Base-by-base conservation (phyloP, 2,888 invertebrate genomes). In the Eucriotettix oculatus region DNA sequence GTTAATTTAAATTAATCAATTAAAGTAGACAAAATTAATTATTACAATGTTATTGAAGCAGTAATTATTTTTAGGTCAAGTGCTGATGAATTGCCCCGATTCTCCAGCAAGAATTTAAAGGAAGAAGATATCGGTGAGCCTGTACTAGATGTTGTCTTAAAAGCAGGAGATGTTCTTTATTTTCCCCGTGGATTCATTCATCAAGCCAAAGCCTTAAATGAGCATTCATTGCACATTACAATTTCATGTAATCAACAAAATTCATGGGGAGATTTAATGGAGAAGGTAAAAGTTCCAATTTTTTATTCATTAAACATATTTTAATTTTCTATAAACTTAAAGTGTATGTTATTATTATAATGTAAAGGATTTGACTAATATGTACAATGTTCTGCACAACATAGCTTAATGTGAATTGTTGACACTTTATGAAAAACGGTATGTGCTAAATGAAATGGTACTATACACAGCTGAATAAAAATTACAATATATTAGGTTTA, bases 151-250 rank as follows among this genome's bases (percentile, higher is more conserved):
- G 80, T 86, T 0, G 79, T 84, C 0, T 73, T 97, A 56, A 79
- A 86, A 69, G 84, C 92, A 9, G 96, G 96, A 0, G 97, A 97
- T 72, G 71, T 97, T 67, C 76, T 99, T 0, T 99, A 98, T 72
- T 91, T 98, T 69, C 98, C 98, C 0, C 79, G 91, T 58, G 92
- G 92, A 60, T 85, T 82, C 40, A 89, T 92, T 59, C 92, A 92
- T 71, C 90, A 95, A 75, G 95, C 87, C 1, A 76, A 80, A 59
- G 89, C 94, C 0, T 79, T 86, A 63, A 84, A 86, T 44, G 77
- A 79, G 42, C 95, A 98, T 75, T 97, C 97, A 1, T 78, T 98
- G 3, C 98, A 99, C 72, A 83, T 98, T 9, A 99, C 98, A 0
- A 75, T 98, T 9, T 96, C 95, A 57, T 86, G 90, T 68, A 94